Percentiles rank a stretch among this genome's conserved stretches.
These are phyloP conservation scores for Caenorhabditis macrosperma DNA, from an alignment of 2,888 invertebrate genomes.

Conservation along the genomic window DNA sequence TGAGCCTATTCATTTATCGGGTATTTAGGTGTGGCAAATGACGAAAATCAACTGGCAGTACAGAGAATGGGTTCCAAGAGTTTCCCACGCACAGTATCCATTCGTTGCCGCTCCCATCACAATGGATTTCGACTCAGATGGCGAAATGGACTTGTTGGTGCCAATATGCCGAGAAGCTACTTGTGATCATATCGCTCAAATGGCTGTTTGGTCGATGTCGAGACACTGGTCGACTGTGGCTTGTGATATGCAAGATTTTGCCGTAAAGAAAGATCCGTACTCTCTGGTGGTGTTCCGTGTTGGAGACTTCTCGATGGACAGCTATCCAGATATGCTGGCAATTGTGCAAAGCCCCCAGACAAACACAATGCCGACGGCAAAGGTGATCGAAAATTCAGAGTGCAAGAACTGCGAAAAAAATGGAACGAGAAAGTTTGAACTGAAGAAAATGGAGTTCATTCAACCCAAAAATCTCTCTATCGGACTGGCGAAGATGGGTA, in stretches of 20 bases:
- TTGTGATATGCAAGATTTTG: conserved; percentile 67
- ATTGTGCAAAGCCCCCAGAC: conserved; percentile 36
- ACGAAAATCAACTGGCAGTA: conserved; percentile 45
- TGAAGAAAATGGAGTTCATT: conserved; percentile 57
- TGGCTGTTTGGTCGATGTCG: conserved; percentile 36
- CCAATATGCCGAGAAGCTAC: conserved; percentile 72
- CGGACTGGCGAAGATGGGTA: conserved; percentile 52
- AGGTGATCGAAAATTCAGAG: conserved; percentile 69
- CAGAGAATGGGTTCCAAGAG: conserved; percentile 42
- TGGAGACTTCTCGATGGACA: conserved; percentile 77
- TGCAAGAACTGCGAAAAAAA: conserved; percentile 67
- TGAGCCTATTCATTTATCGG: too few relatives aligned
- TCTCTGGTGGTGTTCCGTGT: conserved; percentile 72
- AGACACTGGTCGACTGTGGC: conserved; percentile 61
- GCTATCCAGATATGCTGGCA: conserved; percentile 76
- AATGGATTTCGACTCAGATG: conserved; percentile 75
- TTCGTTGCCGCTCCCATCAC: conserved; percentile 69
- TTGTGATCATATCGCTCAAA: conserved; percentile 57
- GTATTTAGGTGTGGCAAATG: conserved; percentile 45
- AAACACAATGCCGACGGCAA: conserved; percentile 33
- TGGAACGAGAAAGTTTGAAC: conserved; percentile 68
- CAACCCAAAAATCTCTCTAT: conserved; percentile 61
- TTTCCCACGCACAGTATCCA: conserved; percentile 35
- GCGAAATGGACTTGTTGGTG: conserved; percentile 71
- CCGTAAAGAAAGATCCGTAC: conserved; percentile 37